Evolutionary conservation across 1,140 invertebrate species (phyloP).

Genomic region (Rhagoletis zephyria): DNA sequence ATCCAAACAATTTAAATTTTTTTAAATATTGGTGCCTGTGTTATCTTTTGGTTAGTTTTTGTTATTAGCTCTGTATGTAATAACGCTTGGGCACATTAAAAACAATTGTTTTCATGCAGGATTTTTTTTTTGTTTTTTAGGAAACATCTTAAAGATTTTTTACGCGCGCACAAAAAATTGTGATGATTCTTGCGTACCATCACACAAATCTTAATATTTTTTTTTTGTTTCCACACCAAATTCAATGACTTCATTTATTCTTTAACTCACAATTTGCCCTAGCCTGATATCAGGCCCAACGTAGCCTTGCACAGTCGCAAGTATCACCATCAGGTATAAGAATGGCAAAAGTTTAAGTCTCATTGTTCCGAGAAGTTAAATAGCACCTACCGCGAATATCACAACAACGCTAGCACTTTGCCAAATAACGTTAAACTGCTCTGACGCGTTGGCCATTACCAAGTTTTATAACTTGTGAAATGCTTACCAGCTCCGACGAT

Average conservation of each 20-base stretch:
- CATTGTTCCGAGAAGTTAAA: not conserved
- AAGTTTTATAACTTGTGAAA: slow-evolving; percentile 10
- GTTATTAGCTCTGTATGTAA: too few species aligned
- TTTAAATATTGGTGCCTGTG: too few species aligned
- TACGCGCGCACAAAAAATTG: too few species aligned
- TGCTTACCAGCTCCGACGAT: not conserved
- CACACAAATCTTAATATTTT: too few species aligned
- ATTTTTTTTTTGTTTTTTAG: too few species aligned
- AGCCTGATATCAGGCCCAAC: not conserved
- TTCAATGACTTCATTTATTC: not conserved
- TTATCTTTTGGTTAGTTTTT: too few species aligned
- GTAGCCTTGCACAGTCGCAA: not conserved
- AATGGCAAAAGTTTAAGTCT: not conserved
- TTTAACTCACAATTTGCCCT: slow-evolving; percentile 21
- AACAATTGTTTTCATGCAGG: too few species aligned
- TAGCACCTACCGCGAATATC: not conserved
- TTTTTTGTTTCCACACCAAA: not conserved
- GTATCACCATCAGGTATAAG: not conserved
- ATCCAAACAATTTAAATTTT: too few species aligned
- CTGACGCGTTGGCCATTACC: not conserved
- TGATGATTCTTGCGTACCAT: too few species aligned
- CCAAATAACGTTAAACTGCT: slow-evolving; percentile 12
- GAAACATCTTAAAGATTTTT: too few species aligned
- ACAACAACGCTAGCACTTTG: slow-evolving; percentile 1
- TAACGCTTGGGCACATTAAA: too few species aligned